Evolutionary conservation across 2,113 vertebrate genomes (phyloP).

Genomic region (Phaethornis superciliosus): DNA sequence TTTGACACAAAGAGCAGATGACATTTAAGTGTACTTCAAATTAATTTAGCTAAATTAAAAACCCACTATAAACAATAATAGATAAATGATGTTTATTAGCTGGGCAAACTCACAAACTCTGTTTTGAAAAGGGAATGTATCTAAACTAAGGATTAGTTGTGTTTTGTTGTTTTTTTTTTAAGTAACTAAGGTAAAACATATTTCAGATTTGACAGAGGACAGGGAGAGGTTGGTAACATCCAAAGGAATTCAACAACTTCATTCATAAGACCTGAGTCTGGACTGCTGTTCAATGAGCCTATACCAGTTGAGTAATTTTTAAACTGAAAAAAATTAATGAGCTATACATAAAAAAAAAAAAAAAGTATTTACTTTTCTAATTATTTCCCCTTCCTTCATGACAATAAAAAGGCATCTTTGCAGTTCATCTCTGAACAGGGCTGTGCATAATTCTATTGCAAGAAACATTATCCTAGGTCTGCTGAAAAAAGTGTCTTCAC

Average conservation of each 20-base stretch:
- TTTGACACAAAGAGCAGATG: neutral
- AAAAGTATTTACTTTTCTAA: neutral
- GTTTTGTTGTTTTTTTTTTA: neutral
- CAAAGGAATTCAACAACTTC: neutral
- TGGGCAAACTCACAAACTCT: neutral
- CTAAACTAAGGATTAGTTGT: neutral
- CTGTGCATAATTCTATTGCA: neutral
- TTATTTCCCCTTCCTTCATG: neutral
- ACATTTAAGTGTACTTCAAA: neutral
- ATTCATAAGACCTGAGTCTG: neutral
- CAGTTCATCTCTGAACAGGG: neutral
- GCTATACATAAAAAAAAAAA: too few species aligned
- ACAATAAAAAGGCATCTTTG: slow-evolving; percentile 7
- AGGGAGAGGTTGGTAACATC: neutral
- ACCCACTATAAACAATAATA: neutral
- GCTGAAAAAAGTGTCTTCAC: neutral
- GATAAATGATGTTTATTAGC: neutral
- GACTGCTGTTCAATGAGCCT: neutral
- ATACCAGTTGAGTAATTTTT: neutral
- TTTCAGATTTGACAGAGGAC: neutral
- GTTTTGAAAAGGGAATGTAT: neutral
- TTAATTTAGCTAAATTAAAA: neutral
- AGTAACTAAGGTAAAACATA: neutral
- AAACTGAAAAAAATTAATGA: neutral
- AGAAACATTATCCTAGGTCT: neutral